Evolutionary conservation across 2,888 invertebrate genomes (phyloP).

Genomic region (Tetragonula carbonaria): DNA sequence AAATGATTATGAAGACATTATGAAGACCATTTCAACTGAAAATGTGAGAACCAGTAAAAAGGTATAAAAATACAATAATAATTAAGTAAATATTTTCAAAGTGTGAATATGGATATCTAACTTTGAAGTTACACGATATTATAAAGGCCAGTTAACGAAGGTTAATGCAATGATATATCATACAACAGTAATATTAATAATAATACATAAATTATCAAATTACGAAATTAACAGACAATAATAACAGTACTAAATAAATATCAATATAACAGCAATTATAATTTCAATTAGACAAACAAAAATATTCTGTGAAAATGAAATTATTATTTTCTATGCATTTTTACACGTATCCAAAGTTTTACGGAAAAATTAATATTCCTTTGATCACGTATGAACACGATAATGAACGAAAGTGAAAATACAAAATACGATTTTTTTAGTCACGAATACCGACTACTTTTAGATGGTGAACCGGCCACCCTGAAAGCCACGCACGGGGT

Average conservation of each 20-base stretch:
- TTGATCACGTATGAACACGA: neutral
- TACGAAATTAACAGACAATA: no score
- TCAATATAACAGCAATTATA: neutral
- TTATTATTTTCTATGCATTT: neutral
- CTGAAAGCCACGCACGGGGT: slow-evolving; percentile 94
- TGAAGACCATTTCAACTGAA: no score
- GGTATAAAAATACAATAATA: no score
- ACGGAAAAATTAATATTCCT: neutral
- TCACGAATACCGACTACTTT: slow-evolving; percentile 86
- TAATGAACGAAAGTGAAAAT: neutral
- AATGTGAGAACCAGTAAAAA: no score
- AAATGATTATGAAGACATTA: no score
- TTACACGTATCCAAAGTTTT: neutral
- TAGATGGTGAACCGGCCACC: slow-evolving; percentile 92
- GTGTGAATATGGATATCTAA: no score
- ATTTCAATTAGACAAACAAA: neutral
- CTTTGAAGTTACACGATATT: no score
- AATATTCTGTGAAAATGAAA: neutral
- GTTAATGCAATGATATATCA: no score
- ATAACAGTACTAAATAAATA: neutral
- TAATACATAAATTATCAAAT: no score
- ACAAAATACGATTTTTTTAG: neutral
- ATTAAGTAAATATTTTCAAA: no score
- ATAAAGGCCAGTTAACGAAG: no score
- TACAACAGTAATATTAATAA: no score